These are phyloP conservation scores for Mormyrus iriodes DNA, from an alignment of 2,113 vertebrate species.

Conservation along the genomic window DNA sequence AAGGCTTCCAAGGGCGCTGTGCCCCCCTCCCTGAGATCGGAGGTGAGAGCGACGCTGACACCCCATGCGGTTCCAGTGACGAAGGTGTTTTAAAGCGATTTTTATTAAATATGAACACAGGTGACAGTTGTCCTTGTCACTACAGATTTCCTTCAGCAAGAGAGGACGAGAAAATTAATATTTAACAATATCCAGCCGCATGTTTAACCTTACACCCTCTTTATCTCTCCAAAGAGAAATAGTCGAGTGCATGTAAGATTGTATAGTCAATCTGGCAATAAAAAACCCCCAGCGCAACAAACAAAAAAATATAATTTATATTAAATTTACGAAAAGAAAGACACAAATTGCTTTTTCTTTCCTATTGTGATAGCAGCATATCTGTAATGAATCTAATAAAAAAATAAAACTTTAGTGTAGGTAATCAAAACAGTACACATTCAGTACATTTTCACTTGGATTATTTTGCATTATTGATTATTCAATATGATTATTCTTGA, in stretches of 20 bases:
- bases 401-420: neutral
- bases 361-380: neutral
- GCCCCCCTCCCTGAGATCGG: neutral
- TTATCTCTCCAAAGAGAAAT: constrained; percentile 34
- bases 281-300: neutral
- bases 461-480: no score
- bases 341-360: no score
- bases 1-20: neutral
- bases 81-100: constrained; percentile 23
- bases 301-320: neutral
- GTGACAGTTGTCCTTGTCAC: constrained; percentile 45
- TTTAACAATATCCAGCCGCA: constrained; percentile 40
- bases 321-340: neutral
- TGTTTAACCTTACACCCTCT: constrained; percentile 40
- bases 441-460: neutral
- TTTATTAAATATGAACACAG: constrained; percentile 41
- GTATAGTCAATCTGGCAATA: neutral
- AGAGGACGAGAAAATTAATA: constrained; percentile 29
- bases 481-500: no score
- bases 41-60: neutral
- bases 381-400: neutral
- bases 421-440: neutral
- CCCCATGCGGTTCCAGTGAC: neutral
- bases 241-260: neutral
- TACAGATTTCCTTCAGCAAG: constrained; percentile 35